Evolutionary conservation across 2,888 invertebrate species (phyloP), one percentile per base, ranked within the genome.

Genomic region (Hirtodrosophila cameraria): DNA sequence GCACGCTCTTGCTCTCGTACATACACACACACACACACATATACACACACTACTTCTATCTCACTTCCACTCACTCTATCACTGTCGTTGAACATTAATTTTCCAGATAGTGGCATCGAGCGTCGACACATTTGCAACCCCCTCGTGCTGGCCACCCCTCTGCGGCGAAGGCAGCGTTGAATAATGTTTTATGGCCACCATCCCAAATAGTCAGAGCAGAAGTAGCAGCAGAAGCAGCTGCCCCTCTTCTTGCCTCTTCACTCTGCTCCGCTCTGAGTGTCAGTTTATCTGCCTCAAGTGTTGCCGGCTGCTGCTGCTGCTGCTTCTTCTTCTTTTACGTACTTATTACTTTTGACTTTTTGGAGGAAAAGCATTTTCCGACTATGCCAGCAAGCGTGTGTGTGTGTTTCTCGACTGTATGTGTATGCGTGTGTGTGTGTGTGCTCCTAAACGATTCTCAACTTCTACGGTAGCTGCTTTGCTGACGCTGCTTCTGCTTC

Each of bases 311-410:
- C 69, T 57, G 49, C 49, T 58, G 42, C 46, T 48, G 33, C 45
- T 61, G 20, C 67, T 68, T 42, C 75, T 69, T 49, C 68, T 78
- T 64, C 72, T 63, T 71, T 50, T 55, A 64, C 65, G 53, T 80
- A 83, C 85, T 82, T 85, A 85, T 79, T 85, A 79, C 80, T 76
- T 86, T 74, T 86, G 81, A 81, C 84, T 81, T 80, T 86, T 83
- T 70, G 80, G 86, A 63, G 78, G 80, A 82, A 80, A 85, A 82
- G 83, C 86, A 85, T 80, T 85, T 79, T 67, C 82, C 83, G 69
- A 43, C 50, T 48, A 33, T 43, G 48, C 35, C 35, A 43, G 18
- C 39, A n/a, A 30, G 38, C 48, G 42, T 33, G 57, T 31, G 31
- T 53, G 18, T 57, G 49, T 71, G 43, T n/a, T n/a, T n/a, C 33